These are phyloP conservation scores for Entomobrya proxima DNA, from an alignment of 2,888 invertebrate genomes.

Conservation along the genomic window DNA sequence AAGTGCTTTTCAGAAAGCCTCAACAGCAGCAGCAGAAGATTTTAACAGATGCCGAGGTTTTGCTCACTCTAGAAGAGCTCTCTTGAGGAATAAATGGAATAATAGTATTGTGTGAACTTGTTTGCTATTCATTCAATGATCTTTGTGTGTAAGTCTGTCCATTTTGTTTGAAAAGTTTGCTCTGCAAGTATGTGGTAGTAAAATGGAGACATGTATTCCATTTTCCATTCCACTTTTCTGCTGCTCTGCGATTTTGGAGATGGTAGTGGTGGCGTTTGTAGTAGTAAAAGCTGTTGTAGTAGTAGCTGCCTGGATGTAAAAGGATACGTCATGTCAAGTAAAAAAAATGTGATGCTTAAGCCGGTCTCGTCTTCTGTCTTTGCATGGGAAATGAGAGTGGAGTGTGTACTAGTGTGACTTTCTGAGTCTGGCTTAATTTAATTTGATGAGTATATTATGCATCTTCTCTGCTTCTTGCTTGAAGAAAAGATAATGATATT, in stretches of 20 bases:
- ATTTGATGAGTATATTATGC: background rate
- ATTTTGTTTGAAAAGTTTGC: background rate
- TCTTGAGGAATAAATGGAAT: too few species aligned
- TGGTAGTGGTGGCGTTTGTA: background rate
- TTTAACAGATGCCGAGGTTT: too few species aligned
- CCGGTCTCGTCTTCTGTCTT: background rate
- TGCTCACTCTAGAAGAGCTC: too few species aligned
- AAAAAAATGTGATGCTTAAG: background rate
- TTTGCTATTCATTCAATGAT: conserved; percentile 20
- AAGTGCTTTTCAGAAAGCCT: too few species aligned
- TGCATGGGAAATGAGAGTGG: background rate
- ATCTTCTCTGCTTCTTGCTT: background rate
- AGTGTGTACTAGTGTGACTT: background rate
- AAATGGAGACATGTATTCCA: background rate
- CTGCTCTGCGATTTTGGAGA: background rate
- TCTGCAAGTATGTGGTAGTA: too few species aligned
- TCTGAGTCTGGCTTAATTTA: background rate
- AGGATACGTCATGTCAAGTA: background rate
- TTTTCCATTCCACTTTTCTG: too few species aligned
- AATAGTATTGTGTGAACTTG: too few species aligned
- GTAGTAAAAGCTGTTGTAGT: background rate
- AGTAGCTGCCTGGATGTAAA: background rate
- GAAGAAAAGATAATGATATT: background rate
- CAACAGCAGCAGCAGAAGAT: too few species aligned
- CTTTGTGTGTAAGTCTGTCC: background rate